Evolutionary conservation across 2,113 vertebrate species (phyloP).

Genomic region (Vulpes ferrilata): DNA sequence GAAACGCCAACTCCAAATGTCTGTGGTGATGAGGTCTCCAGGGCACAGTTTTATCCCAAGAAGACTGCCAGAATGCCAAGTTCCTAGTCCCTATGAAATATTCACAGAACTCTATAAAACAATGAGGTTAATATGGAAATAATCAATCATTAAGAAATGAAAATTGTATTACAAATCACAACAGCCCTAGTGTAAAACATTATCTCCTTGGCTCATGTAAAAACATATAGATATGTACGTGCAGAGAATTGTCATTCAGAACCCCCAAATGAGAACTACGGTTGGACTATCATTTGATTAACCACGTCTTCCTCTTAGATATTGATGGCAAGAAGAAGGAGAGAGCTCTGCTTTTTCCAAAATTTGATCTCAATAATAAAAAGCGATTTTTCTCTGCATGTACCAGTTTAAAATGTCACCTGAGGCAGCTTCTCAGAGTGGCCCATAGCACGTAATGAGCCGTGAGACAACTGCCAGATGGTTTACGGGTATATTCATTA

Average conservation of each 20-base stretch:
- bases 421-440: constrained; percentile 23
- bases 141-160: constrained; percentile 68
- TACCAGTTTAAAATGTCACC: constrained; percentile 55
- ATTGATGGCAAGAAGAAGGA: neutral
- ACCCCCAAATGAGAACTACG: neutral
- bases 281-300: neutral
- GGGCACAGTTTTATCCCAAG: neutral
- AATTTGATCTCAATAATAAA: constrained; percentile 6
- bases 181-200: neutral
- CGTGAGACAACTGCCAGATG: constrained; percentile 67
- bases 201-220: neutral
- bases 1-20: neutral
- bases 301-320: neutral
- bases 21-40: constrained; percentile 17
- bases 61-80: neutral
- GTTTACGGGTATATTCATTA: constrained; percentile 42
- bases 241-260: neutral
- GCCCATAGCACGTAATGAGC: constrained; percentile 61
- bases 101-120: constrained; percentile 38
- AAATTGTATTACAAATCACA: neutral
- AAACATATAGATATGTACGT: neutral
- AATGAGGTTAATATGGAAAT: neutral
- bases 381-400: constrained; percentile 49
- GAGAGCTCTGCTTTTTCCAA: neutral
- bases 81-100: neutral